Base-by-base conservation (phyloP, 2,888 invertebrate species). In the Eucriotettix oculatus region DNA sequence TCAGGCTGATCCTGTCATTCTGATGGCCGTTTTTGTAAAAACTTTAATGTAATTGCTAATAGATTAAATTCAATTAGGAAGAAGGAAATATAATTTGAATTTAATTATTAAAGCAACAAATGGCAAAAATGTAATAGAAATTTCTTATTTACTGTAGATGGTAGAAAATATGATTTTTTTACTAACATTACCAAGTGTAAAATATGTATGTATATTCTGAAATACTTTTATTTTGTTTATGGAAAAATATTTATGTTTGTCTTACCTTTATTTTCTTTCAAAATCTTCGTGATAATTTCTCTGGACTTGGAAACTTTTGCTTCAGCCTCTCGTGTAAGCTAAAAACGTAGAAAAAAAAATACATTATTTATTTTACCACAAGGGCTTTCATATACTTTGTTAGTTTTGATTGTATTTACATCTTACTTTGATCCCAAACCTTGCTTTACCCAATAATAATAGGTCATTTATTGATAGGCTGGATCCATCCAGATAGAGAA, bases 241-340 rank as follows among this genome's bases (percentile, higher is more conserved):
- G 44, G 44, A 44, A 44, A 44, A 10, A 44, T 44, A 11, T 14
- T 44, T 44, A 11, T 44, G 10, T 48, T 48, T 48, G 5, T 48
- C 66, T 60, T 65, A 80, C 81, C 78, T 76, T 78, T 77, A 64
- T 81, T 79, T 66, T 80, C 79, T 48, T 72, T 71, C 9, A 83
- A 71, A 62, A 83, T 78, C 60, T 78, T 76, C 58, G 83, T 82
- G 42, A 84, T 72, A 52, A 84, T 68, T 1, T 71, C 70, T 60
- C 83, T 69, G 0, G 80, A 74, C 64, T 76, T 77, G 10, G 68
- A 70, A 1, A 84, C 79, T 48, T 74, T 74, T 54, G 75, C 71
- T 65, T 77, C 75, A 0, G 82, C 73, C 60, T 80, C 80, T 57
- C 73, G 70, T 1, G 79, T 77, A 29, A 48, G 48, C 48, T 48